phyloP scores from a whole-genome alignment of 2,888 invertebrate genomes.

The Caenorhabditis panamensis region DNA sequence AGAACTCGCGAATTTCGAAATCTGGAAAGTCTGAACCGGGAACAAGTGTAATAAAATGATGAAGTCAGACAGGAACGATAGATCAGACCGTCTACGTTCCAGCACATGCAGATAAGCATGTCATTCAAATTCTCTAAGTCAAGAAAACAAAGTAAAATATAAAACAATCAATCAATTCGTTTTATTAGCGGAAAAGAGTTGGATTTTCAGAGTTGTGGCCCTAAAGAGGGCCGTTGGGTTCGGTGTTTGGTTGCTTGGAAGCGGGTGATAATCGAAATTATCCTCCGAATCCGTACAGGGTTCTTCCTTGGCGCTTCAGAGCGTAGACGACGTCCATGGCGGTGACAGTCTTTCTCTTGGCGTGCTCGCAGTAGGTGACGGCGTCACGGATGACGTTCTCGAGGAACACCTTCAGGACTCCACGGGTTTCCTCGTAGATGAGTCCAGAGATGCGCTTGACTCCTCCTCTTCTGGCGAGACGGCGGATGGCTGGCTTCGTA shows the following conservation, averaged over 20 bases:
- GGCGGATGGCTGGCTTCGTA: constrained; percentile 83
- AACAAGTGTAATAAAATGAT: no score
- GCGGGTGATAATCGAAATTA: constrained; percentile 40
- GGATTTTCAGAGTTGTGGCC: constrained; percentile 67
- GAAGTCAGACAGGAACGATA: no score
- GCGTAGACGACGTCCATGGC: constrained; percentile 91
- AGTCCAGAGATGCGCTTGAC: constrained; percentile 65
- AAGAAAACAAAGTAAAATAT: no score
- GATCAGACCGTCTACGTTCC: no score
- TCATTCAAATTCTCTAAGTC: no score
- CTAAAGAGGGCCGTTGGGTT: constrained; percentile 78
- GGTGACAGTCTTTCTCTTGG: constrained; percentile 91
- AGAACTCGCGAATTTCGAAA: no score
- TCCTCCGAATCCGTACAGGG: constrained; percentile 79
- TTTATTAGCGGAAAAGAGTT: no score
- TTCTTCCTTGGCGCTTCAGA: constrained; percentile 77
- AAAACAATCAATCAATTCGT: no score
- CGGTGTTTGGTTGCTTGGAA: constrained; percentile 34
- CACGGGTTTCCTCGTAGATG: constrained; percentile 67
- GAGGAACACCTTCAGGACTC: constrained; percentile 73
- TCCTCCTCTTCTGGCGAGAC: constrained; percentile 81
- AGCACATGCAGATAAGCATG: no score
- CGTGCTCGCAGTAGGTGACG: constrained; percentile 91
- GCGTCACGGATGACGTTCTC: constrained; percentile 88
- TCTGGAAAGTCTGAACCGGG: no score